Evolutionary conservation across 37 sponge, comb jelly and placozoan species (phyloP), one percentile per base, ranked within the genome.

Genomic region (Oopsacas minuta): DNA sequence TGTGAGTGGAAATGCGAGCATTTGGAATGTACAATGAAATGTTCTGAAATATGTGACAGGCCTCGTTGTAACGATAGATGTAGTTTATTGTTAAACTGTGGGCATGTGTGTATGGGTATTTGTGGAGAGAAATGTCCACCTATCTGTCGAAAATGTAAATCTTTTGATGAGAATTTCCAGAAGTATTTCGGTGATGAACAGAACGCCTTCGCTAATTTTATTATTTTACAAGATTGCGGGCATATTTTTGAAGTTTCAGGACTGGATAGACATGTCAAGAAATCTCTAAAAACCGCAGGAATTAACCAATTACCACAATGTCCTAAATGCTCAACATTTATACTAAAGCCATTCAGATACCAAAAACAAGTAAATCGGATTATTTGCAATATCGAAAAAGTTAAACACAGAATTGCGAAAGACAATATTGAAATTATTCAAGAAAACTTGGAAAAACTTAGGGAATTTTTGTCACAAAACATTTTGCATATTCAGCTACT

Each of bases 111-210:
- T 53, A 92, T 94, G 88, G 95, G 95, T 0, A 85, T 92, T 0
- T 94, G 95, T 91, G 95, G 95, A n/a, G 95, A 94, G 51, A 38
- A 53, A 8, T 94, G 95, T 37, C 95, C 95, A 0, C 81, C 34
- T 0, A 83, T 85, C 38, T 94, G 95, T 46, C 86, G 93, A 17
- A 81, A 86, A 0, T 61, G 75, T n/a, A 61, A n/a, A 61, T n/a
- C 75, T 61, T 83, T 37, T 12, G 89, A 90, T 36, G 85, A 89
- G 49, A 91, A 90, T 37, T 17, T 38, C 20, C 91, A 89, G 36
- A 88, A 91, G 34, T 94, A 92, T 53, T 94, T 94, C 90, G 95
- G 95, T 35, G 81, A 25, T 82, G 95, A 94, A 89, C 91, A 94
- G 42, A 85, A 92, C 35, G 32, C 52, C 52, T 87, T 91, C 85